Percentiles rank a stretch among this genome's conserved stretches.
These are phyloP conservation scores for Lophotriccus pileatus DNA, from an alignment of 2,797 vertebrate genomes.

Conservation along the genomic window DNA sequence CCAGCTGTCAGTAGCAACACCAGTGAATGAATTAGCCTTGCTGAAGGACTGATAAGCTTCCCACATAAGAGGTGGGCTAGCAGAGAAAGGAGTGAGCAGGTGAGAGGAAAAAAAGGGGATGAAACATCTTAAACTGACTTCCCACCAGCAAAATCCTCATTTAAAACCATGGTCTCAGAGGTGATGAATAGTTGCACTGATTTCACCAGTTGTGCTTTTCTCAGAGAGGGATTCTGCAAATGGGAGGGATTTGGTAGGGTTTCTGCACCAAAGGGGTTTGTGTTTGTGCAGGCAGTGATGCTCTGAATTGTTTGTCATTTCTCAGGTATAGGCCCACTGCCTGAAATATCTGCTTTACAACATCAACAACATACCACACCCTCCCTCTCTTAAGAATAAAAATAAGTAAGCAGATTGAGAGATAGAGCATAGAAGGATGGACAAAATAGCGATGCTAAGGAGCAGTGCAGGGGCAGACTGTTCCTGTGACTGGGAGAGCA, in stretches of 20 bases:
- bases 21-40: background rate
- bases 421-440: background rate
- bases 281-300: background rate
- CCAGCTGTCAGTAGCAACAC: background rate
- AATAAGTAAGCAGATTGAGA: background rate
- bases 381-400: background rate
- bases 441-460: background rate
- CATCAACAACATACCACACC: background rate
- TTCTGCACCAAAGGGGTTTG: background rate
- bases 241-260: background rate
- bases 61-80: background rate
- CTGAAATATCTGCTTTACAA: background rate
- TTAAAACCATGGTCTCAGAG: background rate
- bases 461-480: background rate
- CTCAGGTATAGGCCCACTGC: background rate
- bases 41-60: background rate
- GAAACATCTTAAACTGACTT: background rate
- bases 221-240: background rate
- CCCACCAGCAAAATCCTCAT: background rate
- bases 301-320: background rate
- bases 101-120: background rate
- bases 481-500: background rate
- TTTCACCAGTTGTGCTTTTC: background rate
- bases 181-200: background rate
- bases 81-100: conserved; percentile 5